Conservation (phyloP, 2,888 invertebrate genomes). For the Xestia ashworthii region DNA sequence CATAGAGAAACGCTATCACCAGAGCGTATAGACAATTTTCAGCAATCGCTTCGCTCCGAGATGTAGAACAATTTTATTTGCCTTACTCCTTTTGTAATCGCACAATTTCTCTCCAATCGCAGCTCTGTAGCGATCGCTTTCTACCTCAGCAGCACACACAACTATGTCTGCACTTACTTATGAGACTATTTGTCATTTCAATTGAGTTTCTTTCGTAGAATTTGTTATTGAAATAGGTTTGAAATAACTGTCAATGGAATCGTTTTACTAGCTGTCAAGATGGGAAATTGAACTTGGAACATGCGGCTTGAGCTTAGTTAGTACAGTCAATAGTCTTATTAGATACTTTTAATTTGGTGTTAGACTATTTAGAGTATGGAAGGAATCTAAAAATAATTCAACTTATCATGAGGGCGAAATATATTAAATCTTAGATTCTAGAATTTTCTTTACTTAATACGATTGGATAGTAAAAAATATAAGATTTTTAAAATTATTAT, state of each 20-base stretch:
- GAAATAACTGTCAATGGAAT: constrained; percentile 8
- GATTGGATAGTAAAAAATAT: background rate
- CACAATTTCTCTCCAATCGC: constrained; percentile 62
- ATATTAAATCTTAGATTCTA: background rate
- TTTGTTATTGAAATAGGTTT: constrained; percentile 38
- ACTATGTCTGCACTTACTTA: constrained; percentile 37
- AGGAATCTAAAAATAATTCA: background rate
- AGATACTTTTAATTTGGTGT: background rate
- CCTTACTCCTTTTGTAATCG: constrained; percentile 58
- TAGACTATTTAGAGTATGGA: background rate
- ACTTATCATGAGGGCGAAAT: background rate
- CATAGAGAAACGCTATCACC: constrained; percentile 29
- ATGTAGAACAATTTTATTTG: constrained; percentile 58
- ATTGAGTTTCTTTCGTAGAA: constrained; percentile 56
- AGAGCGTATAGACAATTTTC: constrained; percentile 49
- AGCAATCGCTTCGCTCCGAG: constrained; percentile 36
- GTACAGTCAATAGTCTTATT: background rate
- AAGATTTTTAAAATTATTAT: background rate
- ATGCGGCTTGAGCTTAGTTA: constrained; percentile 2
- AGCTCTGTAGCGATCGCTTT: constrained; percentile 53
- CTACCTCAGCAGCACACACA: constrained; percentile 46
- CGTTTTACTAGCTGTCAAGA: background rate
- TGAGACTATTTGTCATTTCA: constrained; percentile 47
- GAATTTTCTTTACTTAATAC: background rate
- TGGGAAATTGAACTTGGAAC: constrained; percentile 2